A percentile compares a stretch with the other conserved stretches of the same genome.
Evolutionary conservation across 1,140 invertebrate species (phyloP).

Genomic region (Danaus melanippus): DNA sequence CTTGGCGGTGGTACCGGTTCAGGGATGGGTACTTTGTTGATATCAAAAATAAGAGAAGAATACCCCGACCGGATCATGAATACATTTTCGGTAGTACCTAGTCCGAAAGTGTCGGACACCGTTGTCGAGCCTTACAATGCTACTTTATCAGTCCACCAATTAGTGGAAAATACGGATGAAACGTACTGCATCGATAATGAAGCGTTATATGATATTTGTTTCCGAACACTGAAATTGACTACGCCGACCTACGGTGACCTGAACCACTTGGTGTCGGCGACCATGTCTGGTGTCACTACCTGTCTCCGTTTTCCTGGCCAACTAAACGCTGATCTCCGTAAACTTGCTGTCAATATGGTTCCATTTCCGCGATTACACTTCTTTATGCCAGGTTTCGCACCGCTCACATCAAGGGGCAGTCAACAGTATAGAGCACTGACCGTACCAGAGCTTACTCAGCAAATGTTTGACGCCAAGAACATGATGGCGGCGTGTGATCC

Average conservation of each 20-base stretch:
- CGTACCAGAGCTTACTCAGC: conserved; percentile 90
- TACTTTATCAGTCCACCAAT: conserved; percentile 89
- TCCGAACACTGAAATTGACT: conserved; percentile 90
- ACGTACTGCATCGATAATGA: conserved; percentile 94
- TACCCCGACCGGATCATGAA: conserved; percentile 94
- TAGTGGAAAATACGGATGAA: conserved; percentile 92
- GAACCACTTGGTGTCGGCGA: conserved; percentile 87
- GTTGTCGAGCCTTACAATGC: conserved; percentile 94
- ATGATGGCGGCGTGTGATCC: conserved; percentile 98
- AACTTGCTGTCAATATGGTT: conserved; percentile 98
- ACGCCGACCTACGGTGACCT: conserved; percentile 91
- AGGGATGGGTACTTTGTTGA: conserved; percentile 88
- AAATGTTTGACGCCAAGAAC: conserved; percentile 92
- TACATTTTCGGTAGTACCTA: conserved; percentile 92
- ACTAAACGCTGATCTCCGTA: conserved; percentile 91
- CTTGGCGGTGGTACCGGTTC: conserved; percentile 90
- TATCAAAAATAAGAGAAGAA: conserved; percentile 89
- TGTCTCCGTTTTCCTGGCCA: conserved; percentile 89
- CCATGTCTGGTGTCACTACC: conserved; percentile 92
- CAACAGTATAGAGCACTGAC: conserved; percentile 90
- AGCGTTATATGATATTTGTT: conserved; percentile 94
- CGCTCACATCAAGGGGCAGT: conserved; percentile 89
- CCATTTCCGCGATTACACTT: conserved; percentile 97
- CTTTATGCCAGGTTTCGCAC: conserved; percentile 97
- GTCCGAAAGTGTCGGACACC: conserved; percentile 90